phyloP scores from a whole-genome alignment of 2,113 vertebrate genomes.

The Azemiops feae region DNA sequence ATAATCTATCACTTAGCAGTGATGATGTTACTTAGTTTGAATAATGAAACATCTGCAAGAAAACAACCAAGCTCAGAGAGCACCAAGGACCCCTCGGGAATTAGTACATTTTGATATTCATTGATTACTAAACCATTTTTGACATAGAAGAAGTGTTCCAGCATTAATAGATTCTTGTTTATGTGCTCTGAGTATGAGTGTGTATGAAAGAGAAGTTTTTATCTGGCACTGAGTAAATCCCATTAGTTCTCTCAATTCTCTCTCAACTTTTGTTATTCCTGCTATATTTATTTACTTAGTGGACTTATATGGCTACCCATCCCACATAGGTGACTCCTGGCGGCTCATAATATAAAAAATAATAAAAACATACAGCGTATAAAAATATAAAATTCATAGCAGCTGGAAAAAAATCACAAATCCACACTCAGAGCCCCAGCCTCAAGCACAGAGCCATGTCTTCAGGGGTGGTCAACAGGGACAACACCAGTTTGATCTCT shows the following conservation, averaged over 20 bases:
- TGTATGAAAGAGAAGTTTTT: not conserved
- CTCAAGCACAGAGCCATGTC: not conserved
- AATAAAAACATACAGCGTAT: not conserved
- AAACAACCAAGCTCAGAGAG: not conserved
- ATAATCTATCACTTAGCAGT: not conserved
- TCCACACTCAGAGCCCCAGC: not conserved
- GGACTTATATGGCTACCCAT: not conserved
- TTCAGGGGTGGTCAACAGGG: not conserved
- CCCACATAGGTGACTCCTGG: not conserved
- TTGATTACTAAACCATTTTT: not conserved
- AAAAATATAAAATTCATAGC: not conserved
- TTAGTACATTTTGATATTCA: not conserved
- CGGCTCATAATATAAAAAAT: not conserved
- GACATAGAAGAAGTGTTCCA: not conserved
- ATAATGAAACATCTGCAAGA: not conserved
- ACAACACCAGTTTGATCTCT: not conserved
- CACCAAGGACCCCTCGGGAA: not conserved
- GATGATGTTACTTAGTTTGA: not conserved
- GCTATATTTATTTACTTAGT: not conserved
- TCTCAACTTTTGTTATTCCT: not conserved
- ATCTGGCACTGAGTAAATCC: not conserved
- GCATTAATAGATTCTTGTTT: not conserved
- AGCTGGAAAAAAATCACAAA: not conserved
- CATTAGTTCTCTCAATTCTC: not conserved
- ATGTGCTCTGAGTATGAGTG: not conserved